Percentiles rank a stretch among this genome's conserved stretches.
These are phyloP conservation scores for Melozone crissalis DNA, from an alignment of 2,113 vertebrate species.

Conservation along the genomic window DNA sequence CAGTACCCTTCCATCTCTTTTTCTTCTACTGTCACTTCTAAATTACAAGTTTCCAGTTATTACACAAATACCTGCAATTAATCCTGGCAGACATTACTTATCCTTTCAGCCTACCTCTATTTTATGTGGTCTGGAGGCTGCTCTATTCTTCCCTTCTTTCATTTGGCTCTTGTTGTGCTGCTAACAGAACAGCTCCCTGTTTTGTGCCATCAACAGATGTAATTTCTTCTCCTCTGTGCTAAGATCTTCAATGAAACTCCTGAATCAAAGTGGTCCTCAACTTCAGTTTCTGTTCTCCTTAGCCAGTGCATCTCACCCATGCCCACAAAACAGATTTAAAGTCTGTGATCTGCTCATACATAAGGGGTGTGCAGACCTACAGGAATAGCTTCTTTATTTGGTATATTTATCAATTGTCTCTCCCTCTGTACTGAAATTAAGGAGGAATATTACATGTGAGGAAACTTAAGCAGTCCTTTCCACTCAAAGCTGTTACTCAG, in stretches of 20 bases:
- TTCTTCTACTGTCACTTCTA: slow-evolving; percentile 35
- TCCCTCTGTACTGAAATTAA: background rate
- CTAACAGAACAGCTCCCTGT: background rate
- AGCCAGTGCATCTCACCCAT: background rate
- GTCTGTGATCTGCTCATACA: background rate
- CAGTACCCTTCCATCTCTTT: slow-evolving; percentile 2
- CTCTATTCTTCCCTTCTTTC: background rate
- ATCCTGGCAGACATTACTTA: slow-evolving; percentile 23
- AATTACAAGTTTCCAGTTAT: slow-evolving; percentile 32
- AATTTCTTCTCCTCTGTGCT: background rate
- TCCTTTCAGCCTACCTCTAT: slow-evolving; percentile 19
- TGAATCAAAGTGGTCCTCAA: background rate
- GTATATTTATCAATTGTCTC: background rate
- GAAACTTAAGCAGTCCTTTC: background rate
- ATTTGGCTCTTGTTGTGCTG: background rate
- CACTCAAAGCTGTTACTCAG: background rate
- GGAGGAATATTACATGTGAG: background rate
- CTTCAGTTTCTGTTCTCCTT: background rate
- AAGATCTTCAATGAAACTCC: background rate
- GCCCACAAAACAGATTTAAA: background rate
- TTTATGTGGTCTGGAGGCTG: background rate
- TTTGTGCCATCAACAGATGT: background rate
- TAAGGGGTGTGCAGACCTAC: background rate
- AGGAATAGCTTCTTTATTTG: background rate
- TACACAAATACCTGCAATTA: slow-evolving; percentile 33